phyloP scores from a whole-genome alignment of 64 coral and sea anemone species.

The Platygyra sinensis region DNA sequence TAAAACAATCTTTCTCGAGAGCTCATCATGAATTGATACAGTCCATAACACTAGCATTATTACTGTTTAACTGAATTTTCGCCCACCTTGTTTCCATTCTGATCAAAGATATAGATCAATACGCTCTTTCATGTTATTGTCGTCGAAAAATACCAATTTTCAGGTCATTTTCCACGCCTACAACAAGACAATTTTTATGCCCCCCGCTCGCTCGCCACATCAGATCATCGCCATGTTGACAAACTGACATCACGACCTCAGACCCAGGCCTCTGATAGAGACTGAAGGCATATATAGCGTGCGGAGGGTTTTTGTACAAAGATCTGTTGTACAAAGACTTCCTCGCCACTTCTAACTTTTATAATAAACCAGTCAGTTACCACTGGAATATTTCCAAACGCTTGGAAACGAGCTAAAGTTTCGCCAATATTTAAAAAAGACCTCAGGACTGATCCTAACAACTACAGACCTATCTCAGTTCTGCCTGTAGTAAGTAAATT shows the following conservation, averaged over 20 bases:
- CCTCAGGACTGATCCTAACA: not conserved
- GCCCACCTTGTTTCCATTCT: conserved; percentile 56
- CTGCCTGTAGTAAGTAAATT: not conserved
- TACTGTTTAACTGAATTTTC: not conserved
- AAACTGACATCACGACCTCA: conserved; percentile 54
- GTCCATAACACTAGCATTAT: no score
- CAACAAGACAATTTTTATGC: not conserved
- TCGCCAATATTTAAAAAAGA: no score
- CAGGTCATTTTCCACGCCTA: conserved; percentile 20
- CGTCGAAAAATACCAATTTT: not conserved
- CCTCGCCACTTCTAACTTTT: no score
- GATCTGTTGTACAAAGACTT: no score
- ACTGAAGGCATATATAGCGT: not conserved
- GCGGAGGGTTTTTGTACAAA: no score
- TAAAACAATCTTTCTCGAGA: conserved; percentile 8
- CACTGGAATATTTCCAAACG: no score
- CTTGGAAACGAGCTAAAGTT: no score
- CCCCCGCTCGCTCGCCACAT: conserved; percentile 1
- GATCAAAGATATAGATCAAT: not conserved
- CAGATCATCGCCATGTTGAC: conserved; percentile 66
- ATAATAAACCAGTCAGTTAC: no score
- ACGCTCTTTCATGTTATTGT: not conserved
- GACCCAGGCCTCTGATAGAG: not conserved
- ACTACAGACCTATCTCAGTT: conserved; percentile 12
- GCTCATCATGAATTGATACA: no score